Evolutionary conservation across 2,888 invertebrate species (phyloP).

Genomic region (Drosophila imparisetae): DNA sequence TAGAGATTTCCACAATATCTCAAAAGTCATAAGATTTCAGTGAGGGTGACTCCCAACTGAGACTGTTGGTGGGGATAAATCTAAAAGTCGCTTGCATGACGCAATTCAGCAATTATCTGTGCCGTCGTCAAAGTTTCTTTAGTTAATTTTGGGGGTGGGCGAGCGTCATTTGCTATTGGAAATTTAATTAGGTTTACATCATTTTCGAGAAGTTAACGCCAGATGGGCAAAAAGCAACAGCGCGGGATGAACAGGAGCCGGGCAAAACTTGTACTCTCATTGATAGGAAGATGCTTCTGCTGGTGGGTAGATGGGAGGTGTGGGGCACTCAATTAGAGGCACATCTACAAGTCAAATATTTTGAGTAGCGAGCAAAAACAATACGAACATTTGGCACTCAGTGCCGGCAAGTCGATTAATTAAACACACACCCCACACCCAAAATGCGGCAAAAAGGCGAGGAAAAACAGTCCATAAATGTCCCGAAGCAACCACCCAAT

Average conservation of each 20-base stretch:
- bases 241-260: conserved; percentile 45
- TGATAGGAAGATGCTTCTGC: conserved; percentile 12
- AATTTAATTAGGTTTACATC: conserved; percentile 81
- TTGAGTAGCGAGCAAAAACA: conserved; percentile 69
- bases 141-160: conserved; percentile 46
- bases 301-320: conserved; percentile 1
- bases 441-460: conserved; percentile 13
- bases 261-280: conserved; percentile 56
- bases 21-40: conserved; percentile 20
- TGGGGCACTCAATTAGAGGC: conserved; percentile 73
- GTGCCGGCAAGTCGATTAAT: conserved; percentile 72
- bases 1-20: conserved; percentile 10
- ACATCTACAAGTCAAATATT: conserved; percentile 81
- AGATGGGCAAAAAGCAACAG: conserved; percentile 64
- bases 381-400: conserved; percentile 69
- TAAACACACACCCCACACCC: conserved; percentile 49
- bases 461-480: conserved; percentile 66
- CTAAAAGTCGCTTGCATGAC: conserved; percentile 65
- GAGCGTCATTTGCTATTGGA: conserved; percentile 69
- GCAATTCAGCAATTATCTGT: conserved; percentile 78
- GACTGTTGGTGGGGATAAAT: conserved; percentile 3
- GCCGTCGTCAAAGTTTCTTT: conserved; percentile 63
- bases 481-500: conserved; percentile 75
- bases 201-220: conserved; percentile 72
- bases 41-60: too few relatives aligned